A percentile compares a stretch with the other conserved stretches of the same genome.
These are phyloP conservation scores for Falco concolor DNA, from an alignment of 2,797 vertebrate genomes.

Conservation along the genomic window DNA sequence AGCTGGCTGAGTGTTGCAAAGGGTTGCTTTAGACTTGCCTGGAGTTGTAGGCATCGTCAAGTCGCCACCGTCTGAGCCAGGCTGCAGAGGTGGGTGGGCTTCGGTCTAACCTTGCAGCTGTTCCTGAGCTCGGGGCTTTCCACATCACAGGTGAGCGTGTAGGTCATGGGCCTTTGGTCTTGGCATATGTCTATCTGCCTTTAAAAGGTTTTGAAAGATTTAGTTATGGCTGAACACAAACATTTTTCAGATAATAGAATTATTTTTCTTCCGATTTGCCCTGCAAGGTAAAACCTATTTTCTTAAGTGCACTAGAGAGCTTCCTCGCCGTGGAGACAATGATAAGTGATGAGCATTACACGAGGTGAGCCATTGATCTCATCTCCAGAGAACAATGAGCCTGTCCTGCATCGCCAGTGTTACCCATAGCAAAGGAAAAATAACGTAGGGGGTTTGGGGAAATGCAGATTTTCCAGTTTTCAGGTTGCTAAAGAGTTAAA, in stretches of 20 bases:
- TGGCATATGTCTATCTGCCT: not conserved
- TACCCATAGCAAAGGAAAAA: not conserved
- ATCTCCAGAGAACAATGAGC: not conserved
- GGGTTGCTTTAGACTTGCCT: not conserved
- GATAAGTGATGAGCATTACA: not conserved
- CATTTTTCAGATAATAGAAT: not conserved
- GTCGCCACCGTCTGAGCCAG: not conserved
- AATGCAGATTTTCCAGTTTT: not conserved
- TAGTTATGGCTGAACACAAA: not conserved
- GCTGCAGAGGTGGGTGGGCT: not conserved
- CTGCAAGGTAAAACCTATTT: not conserved
- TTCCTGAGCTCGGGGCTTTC: not conserved
- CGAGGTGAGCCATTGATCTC: not conserved
- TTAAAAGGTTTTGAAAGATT: not conserved
- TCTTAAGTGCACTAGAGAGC: not conserved
- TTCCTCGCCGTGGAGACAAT: not conserved
- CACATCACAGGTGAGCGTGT: not conserved
- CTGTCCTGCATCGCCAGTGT: not conserved
- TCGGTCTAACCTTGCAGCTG: not conserved
- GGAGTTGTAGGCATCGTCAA: not conserved
- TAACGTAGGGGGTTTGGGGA: not conserved
- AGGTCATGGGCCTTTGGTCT: not conserved
- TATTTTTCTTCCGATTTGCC: not conserved
- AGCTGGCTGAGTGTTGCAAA: not conserved
- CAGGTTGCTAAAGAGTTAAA: conserved; percentile 24